Conservation (phyloP, 2,113 vertebrate genomes). For the Clarias magur region DNA sequence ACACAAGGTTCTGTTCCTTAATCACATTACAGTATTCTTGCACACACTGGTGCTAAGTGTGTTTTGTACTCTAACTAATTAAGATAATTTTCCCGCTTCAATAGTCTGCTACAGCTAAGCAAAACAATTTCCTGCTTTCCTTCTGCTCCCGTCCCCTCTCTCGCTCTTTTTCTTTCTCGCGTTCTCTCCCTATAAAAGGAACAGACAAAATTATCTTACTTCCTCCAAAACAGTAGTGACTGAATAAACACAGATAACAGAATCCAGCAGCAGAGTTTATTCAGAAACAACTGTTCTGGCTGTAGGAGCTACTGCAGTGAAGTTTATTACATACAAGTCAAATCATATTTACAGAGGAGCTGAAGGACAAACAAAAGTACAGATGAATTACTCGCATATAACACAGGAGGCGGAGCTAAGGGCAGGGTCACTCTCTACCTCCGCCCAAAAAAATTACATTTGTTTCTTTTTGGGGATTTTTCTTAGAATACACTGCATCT, state of each 20-base stretch:
- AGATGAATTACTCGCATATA: background rate
- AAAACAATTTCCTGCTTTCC: constrained; percentile 35
- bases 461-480: background rate
- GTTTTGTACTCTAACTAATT: background rate
- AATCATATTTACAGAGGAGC: background rate
- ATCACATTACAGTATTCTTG: background rate
- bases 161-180: background rate
- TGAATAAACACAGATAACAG: constrained; percentile 13
- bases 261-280: constrained; percentile 1
- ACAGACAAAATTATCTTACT: constrained; percentile 41
- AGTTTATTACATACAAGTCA: background rate
- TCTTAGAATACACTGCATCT: background rate
- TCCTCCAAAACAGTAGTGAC: constrained; percentile 7
- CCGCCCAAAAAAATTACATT: too few species aligned
- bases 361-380: background rate
- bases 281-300: background rate
- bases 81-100: background rate
- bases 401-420: background rate
- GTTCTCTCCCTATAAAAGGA: constrained; percentile 23
- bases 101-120: background rate
- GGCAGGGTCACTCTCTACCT: background rate
- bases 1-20: background rate
- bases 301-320: background rate
- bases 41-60: background rate
- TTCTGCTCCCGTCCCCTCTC: background rate